Percentiles rank a stretch among this genome's conserved stretches.
phyloP scores from a whole-genome alignment of 64 coral and sea anemone species.

The Orbicella faveolata region DNA sequence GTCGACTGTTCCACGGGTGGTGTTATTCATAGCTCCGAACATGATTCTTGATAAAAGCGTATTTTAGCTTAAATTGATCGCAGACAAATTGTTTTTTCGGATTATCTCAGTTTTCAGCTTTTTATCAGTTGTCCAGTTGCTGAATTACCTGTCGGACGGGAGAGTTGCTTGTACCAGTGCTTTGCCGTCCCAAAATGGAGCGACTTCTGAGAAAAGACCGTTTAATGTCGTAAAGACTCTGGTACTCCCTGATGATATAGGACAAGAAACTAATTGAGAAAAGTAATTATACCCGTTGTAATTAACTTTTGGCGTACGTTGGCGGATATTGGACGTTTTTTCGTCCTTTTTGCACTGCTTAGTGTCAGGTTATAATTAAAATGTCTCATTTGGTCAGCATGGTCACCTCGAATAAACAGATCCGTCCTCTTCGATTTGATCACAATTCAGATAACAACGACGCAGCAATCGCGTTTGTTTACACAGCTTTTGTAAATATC shows the following conservation, averaged over 20 bases:
- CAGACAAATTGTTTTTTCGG: background rate
- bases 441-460: background rate
- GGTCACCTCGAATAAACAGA: background rate
- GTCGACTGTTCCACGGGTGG: background rate
- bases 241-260: background rate
- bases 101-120: background rate
- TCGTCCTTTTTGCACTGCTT: background rate
- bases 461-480: background rate
- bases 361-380: background rate
- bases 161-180: background rate
- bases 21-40: background rate
- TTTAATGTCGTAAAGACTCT: background rate
- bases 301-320: background rate
- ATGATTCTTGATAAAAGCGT: background rate
- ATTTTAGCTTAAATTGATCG: background rate
- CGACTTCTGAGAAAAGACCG: background rate
- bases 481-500: background rate
- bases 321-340: background rate
- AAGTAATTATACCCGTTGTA: background rate
- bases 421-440: no score
- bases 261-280: background rate
- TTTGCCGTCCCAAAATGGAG: no score
- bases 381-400: background rate
- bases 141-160: no score
- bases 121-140: background rate